Conservation (phyloP, 2,888 invertebrate genomes). For the Penaeus monodon region DNA sequence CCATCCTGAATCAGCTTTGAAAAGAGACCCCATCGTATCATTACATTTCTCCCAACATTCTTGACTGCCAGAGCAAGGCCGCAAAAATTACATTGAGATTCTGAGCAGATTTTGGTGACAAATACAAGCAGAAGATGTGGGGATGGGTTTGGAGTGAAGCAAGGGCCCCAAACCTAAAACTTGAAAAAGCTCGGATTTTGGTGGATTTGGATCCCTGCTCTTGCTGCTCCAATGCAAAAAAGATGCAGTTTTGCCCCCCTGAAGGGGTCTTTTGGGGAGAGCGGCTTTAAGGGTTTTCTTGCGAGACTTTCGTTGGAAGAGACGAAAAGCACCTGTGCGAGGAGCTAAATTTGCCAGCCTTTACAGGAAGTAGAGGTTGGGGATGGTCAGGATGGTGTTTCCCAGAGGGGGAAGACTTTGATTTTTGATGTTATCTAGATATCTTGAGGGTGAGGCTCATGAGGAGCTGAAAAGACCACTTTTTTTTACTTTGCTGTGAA, state of each 20-base stretch:
- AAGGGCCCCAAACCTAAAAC: slow-evolving; percentile 81
- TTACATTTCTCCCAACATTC: slow-evolving; percentile 92
- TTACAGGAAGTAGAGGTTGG: slow-evolving; percentile 81
- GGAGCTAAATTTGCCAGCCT: slow-evolving; percentile 84
- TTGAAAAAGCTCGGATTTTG: slow-evolving; percentile 92
- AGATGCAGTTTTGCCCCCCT: slow-evolving; percentile 96
- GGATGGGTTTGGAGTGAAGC: slow-evolving; percentile 97
- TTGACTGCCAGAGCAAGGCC: slow-evolving; percentile 93
- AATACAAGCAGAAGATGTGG: slow-evolving; percentile 88
- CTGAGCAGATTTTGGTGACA: slow-evolving; percentile 84
- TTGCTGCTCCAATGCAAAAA: slow-evolving; percentile 95
- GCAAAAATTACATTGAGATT: slow-evolving; percentile 85
- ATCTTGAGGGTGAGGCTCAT: slow-evolving; percentile 67
- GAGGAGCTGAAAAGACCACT: slow-evolving; percentile 13
- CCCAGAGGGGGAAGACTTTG: slow-evolving; percentile 90
- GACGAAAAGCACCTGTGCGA: slow-evolving; percentile 88
- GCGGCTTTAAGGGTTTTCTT: slow-evolving; percentile 98
- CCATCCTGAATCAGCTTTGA: slow-evolving; percentile 81
- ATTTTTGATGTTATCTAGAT: slow-evolving; percentile 88
- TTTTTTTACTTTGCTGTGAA: background rate
- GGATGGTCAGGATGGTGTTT: slow-evolving; percentile 95
- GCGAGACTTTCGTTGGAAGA: slow-evolving; percentile 88
- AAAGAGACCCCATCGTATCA: slow-evolving; percentile 87
- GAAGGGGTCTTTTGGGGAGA: slow-evolving; percentile 92
- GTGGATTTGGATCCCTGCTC: slow-evolving; percentile 98